Base-by-base conservation (phyloP, 2,888 invertebrate species). In the Coleophora deauratella region DNA sequence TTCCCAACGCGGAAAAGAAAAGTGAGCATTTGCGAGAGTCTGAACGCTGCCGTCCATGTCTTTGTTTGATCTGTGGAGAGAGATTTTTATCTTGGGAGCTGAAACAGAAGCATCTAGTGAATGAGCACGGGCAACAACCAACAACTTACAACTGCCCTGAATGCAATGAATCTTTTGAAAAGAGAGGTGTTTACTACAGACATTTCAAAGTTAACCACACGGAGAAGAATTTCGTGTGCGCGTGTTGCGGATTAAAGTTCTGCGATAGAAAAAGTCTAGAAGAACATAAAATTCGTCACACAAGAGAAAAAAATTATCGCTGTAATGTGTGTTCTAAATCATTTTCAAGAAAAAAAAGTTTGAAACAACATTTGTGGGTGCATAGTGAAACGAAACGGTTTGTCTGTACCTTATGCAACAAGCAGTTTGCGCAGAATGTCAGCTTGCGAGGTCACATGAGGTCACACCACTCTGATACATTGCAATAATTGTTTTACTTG, bases 291-390 rank as follows among this genome's bases (percentile, higher is more conserved):
- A 61, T 80, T 1, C 74, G 73, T 1, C 88, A 88, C 51, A 84
- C 87, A 1, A 76, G 81, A 2, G 86, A 86, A 42, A 87, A 84
- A 44, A 58, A 62, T 1, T 78, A 69, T 31, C 59, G 69, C 33
- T 88, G 88, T 46, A 54, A 60, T 1, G 56, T 85, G 1, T 89
- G 88, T 48, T 59, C 62, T 1, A 88, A 88, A 49, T 55, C 70
- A 1, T 88, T 88, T 44, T 72, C 81, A 12, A 76, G 85, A n/a
- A 75, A 73, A 7, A 85, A 81, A 41, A 76, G 77, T 1, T 52
- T 88, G 2, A 59, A 57, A 1, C 77, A 78, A 36, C 81, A 82
- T 37, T 66, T 79, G 72, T 80, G 80, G 80, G 72, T 71, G 30
- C 82, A 82, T 39, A 75, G 68, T 35, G 75, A 78, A 35, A 59